A percentile compares a stretch with the other conserved stretches of the same genome.
Conservation (phyloP, 2,888 invertebrate genomes). For the Euspilapteryx auroguttella region DNA sequence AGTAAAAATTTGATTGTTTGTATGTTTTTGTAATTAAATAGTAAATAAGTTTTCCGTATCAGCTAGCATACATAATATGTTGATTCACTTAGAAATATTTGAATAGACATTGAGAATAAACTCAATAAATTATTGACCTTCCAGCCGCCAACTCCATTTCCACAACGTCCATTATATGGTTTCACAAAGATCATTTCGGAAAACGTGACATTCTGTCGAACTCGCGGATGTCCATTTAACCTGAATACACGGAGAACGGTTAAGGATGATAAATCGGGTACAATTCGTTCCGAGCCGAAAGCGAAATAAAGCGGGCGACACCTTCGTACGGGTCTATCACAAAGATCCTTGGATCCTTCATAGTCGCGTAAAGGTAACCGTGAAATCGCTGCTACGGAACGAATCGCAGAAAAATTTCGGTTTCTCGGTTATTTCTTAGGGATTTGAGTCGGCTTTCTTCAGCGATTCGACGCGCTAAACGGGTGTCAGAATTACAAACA, state of each 20-base stretch:
- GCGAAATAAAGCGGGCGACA: slow-evolving; percentile 32
- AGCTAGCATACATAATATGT: too few species aligned
- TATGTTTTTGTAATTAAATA: too few species aligned
- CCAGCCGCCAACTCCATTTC: background rate
- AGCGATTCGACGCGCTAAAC: slow-evolving; percentile 48
- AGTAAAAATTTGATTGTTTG: too few species aligned
- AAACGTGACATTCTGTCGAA: slow-evolving; percentile 46
- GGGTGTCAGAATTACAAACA: slow-evolving; percentile 57
- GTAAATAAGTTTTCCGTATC: too few species aligned
- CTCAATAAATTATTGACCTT: too few species aligned
- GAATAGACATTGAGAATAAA: too few species aligned
- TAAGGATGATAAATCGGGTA: slow-evolving; percentile 54
- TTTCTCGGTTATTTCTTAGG: slow-evolving; percentile 62
- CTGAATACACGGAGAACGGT: slow-evolving; percentile 28
- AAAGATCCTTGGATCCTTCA: slow-evolving; percentile 12
- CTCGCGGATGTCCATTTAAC: slow-evolving; percentile 42
- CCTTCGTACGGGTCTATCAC: slow-evolving; percentile 21
- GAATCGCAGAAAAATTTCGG: slow-evolving; percentile 62
- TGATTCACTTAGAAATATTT: too few species aligned
- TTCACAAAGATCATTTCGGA: slow-evolving; percentile 23
- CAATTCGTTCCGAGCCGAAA: slow-evolving; percentile 30
- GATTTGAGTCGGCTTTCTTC: slow-evolving; percentile 62
- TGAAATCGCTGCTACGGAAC: slow-evolving; percentile 47
- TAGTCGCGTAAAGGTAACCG: slow-evolving; percentile 41
- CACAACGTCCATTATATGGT: slow-evolving; percentile 13